A percentile compares a stretch with the other conserved stretches of the same genome.
Conservation (phyloP, 1,140 invertebrate species). For the Goniozus legneri region DNA sequence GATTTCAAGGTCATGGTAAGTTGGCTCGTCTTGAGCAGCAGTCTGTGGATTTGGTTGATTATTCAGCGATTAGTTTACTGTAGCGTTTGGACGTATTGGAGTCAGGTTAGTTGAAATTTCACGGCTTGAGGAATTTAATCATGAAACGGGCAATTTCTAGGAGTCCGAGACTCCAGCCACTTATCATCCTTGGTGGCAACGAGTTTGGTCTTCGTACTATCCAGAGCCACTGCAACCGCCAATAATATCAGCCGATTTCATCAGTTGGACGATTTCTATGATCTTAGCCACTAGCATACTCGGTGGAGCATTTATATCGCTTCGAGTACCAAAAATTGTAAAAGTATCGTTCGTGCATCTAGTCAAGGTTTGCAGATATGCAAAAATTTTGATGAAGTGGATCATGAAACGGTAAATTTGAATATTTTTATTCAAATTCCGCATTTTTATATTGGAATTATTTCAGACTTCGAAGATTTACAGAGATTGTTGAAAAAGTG, state of each 20-base stretch:
- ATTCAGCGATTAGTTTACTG: constrained; percentile 43
- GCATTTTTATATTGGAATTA: too few species aligned
- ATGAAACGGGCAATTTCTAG: constrained; percentile 24
- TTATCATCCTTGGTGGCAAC: constrained; percentile 40
- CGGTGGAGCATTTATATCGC: constrained; percentile 21
- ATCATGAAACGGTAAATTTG: too few species aligned
- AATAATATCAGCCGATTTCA: constrained; percentile 36
- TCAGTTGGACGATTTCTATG: constrained; percentile 47
- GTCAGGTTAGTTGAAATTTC: constrained; percentile 30
- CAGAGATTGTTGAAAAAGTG: too few species aligned
- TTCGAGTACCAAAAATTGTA: too few species aligned
- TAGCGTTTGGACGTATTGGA: constrained; percentile 39
- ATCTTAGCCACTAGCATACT: constrained; percentile 21
- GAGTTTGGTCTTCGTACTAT: constrained; percentile 43
- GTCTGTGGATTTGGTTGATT: constrained; percentile 44
- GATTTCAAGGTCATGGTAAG: constrained; percentile 30
- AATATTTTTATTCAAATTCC: too few species aligned
- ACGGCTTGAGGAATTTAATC: too few species aligned
- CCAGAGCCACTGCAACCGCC: constrained; percentile 27
- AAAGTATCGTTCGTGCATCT: too few species aligned
- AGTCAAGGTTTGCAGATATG: too few species aligned
- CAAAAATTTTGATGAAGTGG: too few species aligned
- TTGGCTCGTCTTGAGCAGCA: constrained; percentile 32
- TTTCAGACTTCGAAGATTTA: too few species aligned
- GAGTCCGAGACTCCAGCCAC: constrained; percentile 31